Evolutionary conservation across 2,888 invertebrate genomes (phyloP).

Genomic region (Drepanosiphum platanoidis): DNA sequence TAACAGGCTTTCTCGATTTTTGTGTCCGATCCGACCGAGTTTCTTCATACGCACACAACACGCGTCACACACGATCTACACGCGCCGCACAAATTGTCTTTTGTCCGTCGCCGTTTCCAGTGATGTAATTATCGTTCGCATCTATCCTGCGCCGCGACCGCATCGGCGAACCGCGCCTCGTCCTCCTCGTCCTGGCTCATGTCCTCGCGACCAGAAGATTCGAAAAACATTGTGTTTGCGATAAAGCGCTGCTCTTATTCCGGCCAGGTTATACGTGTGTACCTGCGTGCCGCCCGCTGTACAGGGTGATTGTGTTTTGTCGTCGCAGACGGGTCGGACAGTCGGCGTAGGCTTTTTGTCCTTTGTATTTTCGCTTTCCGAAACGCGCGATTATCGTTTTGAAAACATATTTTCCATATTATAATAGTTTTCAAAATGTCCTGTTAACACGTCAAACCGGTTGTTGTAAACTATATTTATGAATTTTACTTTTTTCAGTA

Average conservation of each 20-base stretch:
- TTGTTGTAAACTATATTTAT: too few relatives aligned
- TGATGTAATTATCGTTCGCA: slow-evolving; percentile 32
- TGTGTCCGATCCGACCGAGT: slow-evolving; percentile 46
- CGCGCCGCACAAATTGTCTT: slow-evolving; percentile 35
- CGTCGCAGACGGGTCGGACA: too few relatives aligned
- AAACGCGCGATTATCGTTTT: too few relatives aligned
- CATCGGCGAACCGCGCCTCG: too few relatives aligned
- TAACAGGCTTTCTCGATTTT: slow-evolving; percentile 23
- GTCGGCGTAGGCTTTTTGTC: too few relatives aligned
- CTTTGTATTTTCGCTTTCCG: too few relatives aligned
- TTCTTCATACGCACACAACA: not conserved
- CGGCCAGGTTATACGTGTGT: not conserved
- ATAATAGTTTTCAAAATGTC: too few relatives aligned
- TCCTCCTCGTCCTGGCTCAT: not conserved
- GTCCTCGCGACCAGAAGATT: slow-evolving; percentile 6
- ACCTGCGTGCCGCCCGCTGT: too few relatives aligned
- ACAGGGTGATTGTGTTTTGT: too few relatives aligned
- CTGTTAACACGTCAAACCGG: too few relatives aligned
- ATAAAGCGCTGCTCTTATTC: slow-evolving; percentile 14
- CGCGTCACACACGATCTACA: slow-evolving; percentile 28
- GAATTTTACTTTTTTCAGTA: too few relatives aligned
- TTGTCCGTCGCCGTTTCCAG: slow-evolving; percentile 30
- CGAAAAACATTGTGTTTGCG: slow-evolving; percentile 38
- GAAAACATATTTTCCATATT: too few relatives aligned
- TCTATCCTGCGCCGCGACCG: not conserved